These are phyloP conservation scores for Microchrysa polita DNA, from an alignment of 2,888 invertebrate genomes.

Conservation along the genomic window DNA sequence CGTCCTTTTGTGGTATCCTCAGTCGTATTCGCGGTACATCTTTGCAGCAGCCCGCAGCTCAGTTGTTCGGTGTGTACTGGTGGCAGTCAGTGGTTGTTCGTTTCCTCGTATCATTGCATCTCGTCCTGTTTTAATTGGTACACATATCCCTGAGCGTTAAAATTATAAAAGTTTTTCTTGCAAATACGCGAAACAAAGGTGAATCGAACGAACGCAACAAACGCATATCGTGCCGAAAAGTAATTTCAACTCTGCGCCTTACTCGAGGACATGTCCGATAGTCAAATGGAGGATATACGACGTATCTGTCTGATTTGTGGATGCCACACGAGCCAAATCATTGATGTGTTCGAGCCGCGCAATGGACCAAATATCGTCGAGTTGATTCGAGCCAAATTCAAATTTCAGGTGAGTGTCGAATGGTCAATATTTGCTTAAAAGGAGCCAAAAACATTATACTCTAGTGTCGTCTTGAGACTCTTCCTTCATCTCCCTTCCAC, in stretches of 20 bases:
- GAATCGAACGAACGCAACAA: too few relatives aligned
- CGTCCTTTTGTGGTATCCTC: slow-evolving; percentile 24
- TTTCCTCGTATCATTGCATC: not conserved
- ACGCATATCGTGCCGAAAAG: too few relatives aligned
- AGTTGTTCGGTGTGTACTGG: slow-evolving; percentile 11
- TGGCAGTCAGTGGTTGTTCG: slow-evolving; percentile 6
- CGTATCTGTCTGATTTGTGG: slow-evolving; percentile 64
- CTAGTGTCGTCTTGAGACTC: not conserved
- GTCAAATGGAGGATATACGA: slow-evolving; percentile 54
- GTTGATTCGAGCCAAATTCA: slow-evolving; percentile 64
- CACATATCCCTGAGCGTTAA: not conserved
- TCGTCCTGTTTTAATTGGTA: not conserved
- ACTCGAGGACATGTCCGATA: slow-evolving; percentile 24
- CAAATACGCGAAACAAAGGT: too few relatives aligned
- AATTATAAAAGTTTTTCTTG: too few relatives aligned
- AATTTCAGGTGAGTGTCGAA: slow-evolving; percentile 60
- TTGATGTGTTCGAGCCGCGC: slow-evolving; percentile 64
- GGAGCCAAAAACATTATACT: too few relatives aligned
- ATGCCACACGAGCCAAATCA: slow-evolving; percentile 63
- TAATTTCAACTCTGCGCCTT: not conserved
- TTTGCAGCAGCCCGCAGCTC: not conserved
- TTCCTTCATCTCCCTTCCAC: not conserved
- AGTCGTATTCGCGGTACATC: slow-evolving; percentile 10
- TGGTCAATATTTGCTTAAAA: not conserved
- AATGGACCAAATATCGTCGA: slow-evolving; percentile 64